These are phyloP conservation scores for Drosophila lini DNA, from an alignment of 1,140 invertebrate genomes.

Conservation along the genomic window DNA sequence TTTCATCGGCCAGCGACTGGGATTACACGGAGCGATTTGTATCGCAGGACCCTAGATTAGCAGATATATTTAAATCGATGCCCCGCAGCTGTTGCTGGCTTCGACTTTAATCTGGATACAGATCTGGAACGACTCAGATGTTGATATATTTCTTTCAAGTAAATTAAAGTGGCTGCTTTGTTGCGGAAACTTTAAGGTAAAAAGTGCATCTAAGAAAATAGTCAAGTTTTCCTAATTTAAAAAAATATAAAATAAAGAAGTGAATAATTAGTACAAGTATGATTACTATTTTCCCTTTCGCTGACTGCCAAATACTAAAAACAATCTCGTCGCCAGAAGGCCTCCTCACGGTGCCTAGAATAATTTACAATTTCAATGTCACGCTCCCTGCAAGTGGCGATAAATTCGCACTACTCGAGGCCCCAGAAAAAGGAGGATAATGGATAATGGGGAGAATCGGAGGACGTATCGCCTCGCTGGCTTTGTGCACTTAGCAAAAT, in stretches of 20 bases:
- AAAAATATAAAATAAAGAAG: too few species aligned
- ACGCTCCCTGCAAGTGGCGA: conserved; percentile 80
- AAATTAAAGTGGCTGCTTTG: background rate
- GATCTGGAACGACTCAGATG: background rate
- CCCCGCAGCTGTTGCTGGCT: conserved; percentile 3
- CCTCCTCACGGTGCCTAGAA: conserved; percentile 40
- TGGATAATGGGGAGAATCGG: conserved; percentile 9
- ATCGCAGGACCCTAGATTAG: conserved; percentile 25
- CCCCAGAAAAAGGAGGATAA: conserved; percentile 9
- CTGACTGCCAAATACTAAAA: background rate
- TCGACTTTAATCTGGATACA: background rate
- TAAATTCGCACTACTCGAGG: conserved; percentile 74
- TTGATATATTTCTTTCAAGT: background rate
- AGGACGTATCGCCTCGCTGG: conserved; percentile 37
- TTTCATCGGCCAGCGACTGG: conserved; percentile 6
- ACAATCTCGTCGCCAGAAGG: background rate
- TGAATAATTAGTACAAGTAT: too few species aligned
- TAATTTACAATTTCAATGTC: conserved; percentile 84
- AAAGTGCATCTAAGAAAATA: too few species aligned
- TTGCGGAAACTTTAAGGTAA: background rate
- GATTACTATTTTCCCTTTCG: background rate
- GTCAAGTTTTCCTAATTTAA: too few species aligned
- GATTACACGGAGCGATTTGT: conserved; percentile 41
- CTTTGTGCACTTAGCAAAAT: conserved; percentile 74
- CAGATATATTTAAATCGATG: conserved; percentile 34